Base-by-base conservation (phyloP, 2,113 vertebrate species). In the Labeo catla region DNA sequence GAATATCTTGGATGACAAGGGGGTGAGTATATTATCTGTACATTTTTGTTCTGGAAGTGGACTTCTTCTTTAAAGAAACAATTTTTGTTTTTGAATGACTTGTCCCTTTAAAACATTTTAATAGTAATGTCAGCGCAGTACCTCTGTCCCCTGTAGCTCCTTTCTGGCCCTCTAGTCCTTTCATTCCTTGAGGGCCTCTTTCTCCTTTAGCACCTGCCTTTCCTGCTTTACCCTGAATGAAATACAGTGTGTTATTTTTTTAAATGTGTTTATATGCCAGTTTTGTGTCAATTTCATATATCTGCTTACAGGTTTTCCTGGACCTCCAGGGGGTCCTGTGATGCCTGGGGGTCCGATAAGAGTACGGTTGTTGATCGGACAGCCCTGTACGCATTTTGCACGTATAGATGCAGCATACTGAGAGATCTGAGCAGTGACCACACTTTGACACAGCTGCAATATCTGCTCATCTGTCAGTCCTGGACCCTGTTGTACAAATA, bases 391-490 rank as follows among this genome's bases (percentile, higher is more conserved):
- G 82, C 95, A 95, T 84, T 92, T 94, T 61, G 92, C 91, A 72
- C 83, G 76, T 81, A 96, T 96, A 80, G 94, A 93, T 8, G 92
- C 65, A 2, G 94, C 94, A 50, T 95, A 94, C 88, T 95, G 94
- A 50, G 94, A 94, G 86, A 95, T 88, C 90, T 94, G 91, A 52
- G 93, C 92, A 9, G 91, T 94, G 8, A 95, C 92, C 57, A 93
- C 94, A 0, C 93, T 92, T 65, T 87, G 90, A 87, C 95, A 95
- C 78, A 96, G 91, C 90, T 96, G 92, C 80, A 95, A 91, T 70
- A 95, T 91, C 90, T 96, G 94, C 79, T 95, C 91, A 34, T 95
- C 94, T 2, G 91, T 93, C 83, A 96, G 93, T 84, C 92, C 93
- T 12, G 94, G 93, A 86, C 94, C 95, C 94, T 96, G 91, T 28